Evolutionary conservation across 2,797 vertebrate species (phyloP).

Genomic region (Galagoides demidoff): DNA sequence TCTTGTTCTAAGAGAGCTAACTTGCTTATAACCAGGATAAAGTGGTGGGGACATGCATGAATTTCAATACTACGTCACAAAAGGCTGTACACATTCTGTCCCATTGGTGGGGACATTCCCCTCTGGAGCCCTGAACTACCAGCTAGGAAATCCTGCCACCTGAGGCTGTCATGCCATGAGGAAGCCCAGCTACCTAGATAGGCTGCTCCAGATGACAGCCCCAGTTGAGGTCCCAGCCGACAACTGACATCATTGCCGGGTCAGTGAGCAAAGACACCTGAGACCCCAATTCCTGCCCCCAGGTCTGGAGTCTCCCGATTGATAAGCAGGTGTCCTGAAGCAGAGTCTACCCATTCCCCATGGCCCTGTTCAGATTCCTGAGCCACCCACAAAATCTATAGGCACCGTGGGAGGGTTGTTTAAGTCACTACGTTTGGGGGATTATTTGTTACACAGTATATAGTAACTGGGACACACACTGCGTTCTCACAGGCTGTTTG

Average conservation of each 20-base stretch:
- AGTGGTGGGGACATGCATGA: rapidly evolving
- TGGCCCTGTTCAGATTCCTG: neutral
- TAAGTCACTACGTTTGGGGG: neutral
- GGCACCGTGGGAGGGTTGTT: neutral
- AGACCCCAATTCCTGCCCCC: too few species aligned
- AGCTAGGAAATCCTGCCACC: neutral
- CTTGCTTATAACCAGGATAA: neutral
- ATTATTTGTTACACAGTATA: neutral
- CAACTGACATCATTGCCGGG: neutral
- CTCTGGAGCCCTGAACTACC: neutral
- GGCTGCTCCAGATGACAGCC: too few species aligned
- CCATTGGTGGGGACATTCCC: neutral
- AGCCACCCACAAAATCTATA: neutral
- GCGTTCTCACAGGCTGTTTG: rapidly evolving
- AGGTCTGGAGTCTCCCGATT: neutral
- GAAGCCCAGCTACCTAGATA: rapidly evolving
- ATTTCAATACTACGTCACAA: neutral
- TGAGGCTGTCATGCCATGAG: neutral
- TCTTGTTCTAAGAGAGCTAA: neutral
- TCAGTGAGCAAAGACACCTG: neutral
- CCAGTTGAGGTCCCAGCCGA: neutral
- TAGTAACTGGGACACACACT: neutral
- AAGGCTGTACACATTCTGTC: too few species aligned
- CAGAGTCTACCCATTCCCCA: rapidly evolving
- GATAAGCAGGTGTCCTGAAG: neutral